Conservation (phyloP, 2,113 vertebrate species). For the Himantopus leucocephalus region DNA sequence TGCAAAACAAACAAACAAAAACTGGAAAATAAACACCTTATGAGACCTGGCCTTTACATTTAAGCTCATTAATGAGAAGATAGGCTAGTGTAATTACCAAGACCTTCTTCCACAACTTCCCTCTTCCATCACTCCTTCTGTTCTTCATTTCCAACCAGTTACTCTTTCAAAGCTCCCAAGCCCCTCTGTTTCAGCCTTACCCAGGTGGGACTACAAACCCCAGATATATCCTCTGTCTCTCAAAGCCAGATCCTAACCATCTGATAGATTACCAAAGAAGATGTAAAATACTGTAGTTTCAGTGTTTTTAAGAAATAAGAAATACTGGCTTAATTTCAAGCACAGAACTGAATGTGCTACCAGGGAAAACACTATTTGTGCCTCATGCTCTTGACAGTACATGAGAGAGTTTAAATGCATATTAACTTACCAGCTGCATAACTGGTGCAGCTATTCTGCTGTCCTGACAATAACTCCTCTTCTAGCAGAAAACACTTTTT, state of each 20-base stretch:
- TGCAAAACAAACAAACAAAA: neutral
- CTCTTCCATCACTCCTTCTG: neutral
- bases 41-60: neutral
- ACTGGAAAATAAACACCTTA: neutral
- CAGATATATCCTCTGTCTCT: neutral
- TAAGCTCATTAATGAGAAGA: neutral
- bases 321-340: neutral
- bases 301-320: neutral
- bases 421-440: neutral
- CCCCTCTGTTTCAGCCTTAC: neutral
- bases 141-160: neutral
- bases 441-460: neutral
- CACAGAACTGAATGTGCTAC: neutral
- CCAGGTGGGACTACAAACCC: neutral
- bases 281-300: neutral
- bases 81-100: neutral
- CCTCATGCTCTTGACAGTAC: neutral
- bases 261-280: neutral
- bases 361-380: neutral
- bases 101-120: neutral
- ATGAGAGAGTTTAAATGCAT: neutral
- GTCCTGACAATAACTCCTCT: neutral
- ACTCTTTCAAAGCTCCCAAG: neutral
- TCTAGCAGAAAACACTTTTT: neutral
- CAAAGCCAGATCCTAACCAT: neutral